Base-by-base conservation (phyloP, 2,113 vertebrate species). In the Notiomystis cincta region DNA sequence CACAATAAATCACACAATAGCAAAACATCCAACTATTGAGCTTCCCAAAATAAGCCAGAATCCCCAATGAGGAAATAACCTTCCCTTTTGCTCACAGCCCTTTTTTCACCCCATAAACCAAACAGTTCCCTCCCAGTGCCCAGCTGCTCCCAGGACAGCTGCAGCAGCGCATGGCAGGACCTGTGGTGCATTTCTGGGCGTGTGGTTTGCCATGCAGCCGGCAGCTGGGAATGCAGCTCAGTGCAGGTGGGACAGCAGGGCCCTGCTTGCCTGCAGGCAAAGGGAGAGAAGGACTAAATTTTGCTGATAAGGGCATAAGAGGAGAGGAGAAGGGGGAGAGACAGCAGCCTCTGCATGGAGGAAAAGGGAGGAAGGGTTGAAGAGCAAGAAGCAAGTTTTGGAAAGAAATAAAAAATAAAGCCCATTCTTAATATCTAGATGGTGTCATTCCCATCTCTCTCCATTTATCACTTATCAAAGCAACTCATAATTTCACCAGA, bases 111-210 rank as follows among this genome's bases (percentile, higher is more conserved):
- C n/a, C 64, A 37, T 6, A 35, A 66, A 50, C 4, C 66, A 91
- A 24, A 7, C 61, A 2, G 1, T 14, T 88, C 60, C 40, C 31
- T 15, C 47, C 17, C 64, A 25, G 33, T 42, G 15, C 30, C 53
- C 95, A 96, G 93, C 73, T 94, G 90, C 78, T 95, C 62, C 58
- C 66, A 27, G 13, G 73, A 37, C 93, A 94, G 71, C 84, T 93
- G 88, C n/a, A 42, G 60, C 2, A 2, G 40, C 0, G 17, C 53
- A 5, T 24, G 53, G 61, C 47, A 33, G 45, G 57, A 78, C 40
- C 30, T 17, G 15, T 2, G 3, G 11, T 4, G 2, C 0, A 0
- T 40, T 72, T 35, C 58, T 65, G 67, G 53, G 62, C 0, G 2
- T 9, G 58, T 8, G 44, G 25, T 38, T 82, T 60, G 72, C 18